Base-by-base conservation (phyloP, 2,888 invertebrate genomes). In the Cheilosia pagana region DNA sequence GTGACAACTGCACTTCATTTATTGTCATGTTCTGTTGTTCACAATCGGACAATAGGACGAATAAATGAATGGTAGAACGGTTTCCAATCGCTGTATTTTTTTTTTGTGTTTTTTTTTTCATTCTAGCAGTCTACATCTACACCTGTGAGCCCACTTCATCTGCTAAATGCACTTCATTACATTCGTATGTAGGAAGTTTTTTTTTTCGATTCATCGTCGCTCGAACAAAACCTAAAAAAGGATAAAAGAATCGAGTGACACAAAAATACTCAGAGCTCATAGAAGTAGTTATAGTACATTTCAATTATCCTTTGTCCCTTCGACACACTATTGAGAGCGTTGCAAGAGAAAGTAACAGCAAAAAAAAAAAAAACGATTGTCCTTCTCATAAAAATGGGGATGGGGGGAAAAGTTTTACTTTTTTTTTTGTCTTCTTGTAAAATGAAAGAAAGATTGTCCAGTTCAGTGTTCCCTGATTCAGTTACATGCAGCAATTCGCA, bases 241-340 rank as follows among this genome's bases (percentile, higher is more conserved):
- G 19, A 63, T 45, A 63, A 55, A 16, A 48, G 39, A 41, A 48
- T 35, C 45, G 21, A 50, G 7, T 43, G 76, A 25, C 50, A 53
- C 28, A 59, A 41, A 57, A 62, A 70, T 43, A 50, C 41, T 48
- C 16, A 45, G 68, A 35, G 45, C 16, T 16, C 35, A n/a, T 31
- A 60, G 31, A 53, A 57, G 53, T n/a, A 12, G 35, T 12, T 35
- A 35, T 45, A 67, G 85, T 41, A 85, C 71, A 67, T 85, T 85
- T 81, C 85, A 85, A 85, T 85, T 85, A 81, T 85, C 81, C 75
- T 81, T 85, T 85, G 85, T 85, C 75, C 75, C 68, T 63, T 67
- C 60, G 65, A 71, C 79, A 79, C 75, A 71, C 68, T 70, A 83
- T 79, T 65, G 68, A 79, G 67, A 79, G 67, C 41, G 59, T 74